These are phyloP conservation scores for Bradynema listronoti DNA, from an alignment of 1,140 invertebrate genomes.

Conservation along the genomic window DNA sequence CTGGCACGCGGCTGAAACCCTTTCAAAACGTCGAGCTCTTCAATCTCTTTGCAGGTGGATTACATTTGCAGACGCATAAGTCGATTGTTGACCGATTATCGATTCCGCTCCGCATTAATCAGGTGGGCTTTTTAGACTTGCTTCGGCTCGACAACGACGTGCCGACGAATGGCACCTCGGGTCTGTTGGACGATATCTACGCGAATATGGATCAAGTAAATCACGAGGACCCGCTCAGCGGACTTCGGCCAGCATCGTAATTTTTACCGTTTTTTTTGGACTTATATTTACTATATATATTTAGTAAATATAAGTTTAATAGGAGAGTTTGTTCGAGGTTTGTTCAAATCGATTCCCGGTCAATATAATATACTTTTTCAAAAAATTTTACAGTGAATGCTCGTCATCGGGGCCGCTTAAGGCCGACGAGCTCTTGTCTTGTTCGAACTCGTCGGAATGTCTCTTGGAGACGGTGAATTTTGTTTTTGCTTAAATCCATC, in stretches of 20 bases:
- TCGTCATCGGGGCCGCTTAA: slow-evolving; percentile 1
- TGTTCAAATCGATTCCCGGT: slow-evolving; percentile 1
- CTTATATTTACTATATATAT: too few species aligned
- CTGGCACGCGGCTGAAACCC: slow-evolving; percentile 24
- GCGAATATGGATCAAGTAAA: slow-evolving; percentile 25
- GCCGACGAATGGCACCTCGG: slow-evolving; percentile 28
- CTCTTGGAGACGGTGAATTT: neutral
- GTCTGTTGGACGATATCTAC: slow-evolving; percentile 20
- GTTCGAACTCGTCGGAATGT: neutral
- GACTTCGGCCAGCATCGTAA: too few species aligned
- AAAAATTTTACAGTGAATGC: neutral
- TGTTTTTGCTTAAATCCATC: too few species aligned
- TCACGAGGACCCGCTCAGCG: too few species aligned
- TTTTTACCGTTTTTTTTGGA: too few species aligned
- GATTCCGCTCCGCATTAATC: neutral
- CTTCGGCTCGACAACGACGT: slow-evolving; percentile 25
- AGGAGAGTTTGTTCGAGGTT: too few species aligned
- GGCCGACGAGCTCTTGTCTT: neutral
- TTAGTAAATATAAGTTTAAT: too few species aligned
- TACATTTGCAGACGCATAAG: slow-evolving; percentile 14
- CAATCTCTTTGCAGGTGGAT: slow-evolving; percentile 43
- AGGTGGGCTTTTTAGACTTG: slow-evolving; percentile 17
- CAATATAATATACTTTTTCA: neutral
- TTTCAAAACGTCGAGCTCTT: slow-evolving; percentile 51
- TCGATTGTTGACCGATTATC: neutral